Conservation (phyloP, 2,113 vertebrate genomes). For the Cariama cristata region DNA sequence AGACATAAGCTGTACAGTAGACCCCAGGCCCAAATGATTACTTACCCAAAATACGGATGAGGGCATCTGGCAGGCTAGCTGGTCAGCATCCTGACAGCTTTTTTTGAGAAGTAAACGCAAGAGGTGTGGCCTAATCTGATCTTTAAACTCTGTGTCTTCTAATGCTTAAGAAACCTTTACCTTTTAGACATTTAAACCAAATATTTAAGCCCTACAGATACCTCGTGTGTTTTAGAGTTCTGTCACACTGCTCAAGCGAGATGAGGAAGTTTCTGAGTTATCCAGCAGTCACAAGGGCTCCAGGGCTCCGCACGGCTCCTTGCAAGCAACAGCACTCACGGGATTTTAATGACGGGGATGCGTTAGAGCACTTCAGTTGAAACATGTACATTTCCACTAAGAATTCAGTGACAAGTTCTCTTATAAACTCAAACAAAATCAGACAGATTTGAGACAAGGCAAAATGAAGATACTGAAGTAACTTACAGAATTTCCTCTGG, state of each 20-base stretch:
- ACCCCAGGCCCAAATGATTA: not conserved
- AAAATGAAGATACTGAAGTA: constrained; percentile 46
- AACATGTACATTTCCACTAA: constrained; percentile 17
- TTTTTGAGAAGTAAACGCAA: not conserved
- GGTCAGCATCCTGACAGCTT: not conserved
- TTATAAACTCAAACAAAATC: constrained; percentile 39
- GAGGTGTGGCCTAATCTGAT: not conserved
- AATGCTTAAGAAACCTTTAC: not conserved
- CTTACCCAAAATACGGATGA: not conserved
- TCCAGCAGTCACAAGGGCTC: not conserved
- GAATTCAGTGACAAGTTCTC: constrained; percentile 23
- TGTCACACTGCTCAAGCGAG: not conserved
- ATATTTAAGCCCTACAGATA: not conserved
- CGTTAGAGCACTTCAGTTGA: constrained; percentile 8
- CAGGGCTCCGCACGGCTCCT: rapidly evolving
- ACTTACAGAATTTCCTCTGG: constrained; percentile 40
- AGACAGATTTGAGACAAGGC: constrained; percentile 1
- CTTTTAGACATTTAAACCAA: not conserved
- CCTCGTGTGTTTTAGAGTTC: not conserved
- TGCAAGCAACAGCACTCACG: not conserved
- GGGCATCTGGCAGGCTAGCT: not conserved
- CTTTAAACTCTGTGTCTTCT: not conserved
- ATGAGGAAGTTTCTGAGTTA: not conserved
- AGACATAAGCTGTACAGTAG: not conserved
- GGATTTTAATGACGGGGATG: constrained; percentile 25